Evolutionary conservation across 2,113 vertebrate genomes (phyloP).

Genomic region (Engraulis encrasicolus): DNA sequence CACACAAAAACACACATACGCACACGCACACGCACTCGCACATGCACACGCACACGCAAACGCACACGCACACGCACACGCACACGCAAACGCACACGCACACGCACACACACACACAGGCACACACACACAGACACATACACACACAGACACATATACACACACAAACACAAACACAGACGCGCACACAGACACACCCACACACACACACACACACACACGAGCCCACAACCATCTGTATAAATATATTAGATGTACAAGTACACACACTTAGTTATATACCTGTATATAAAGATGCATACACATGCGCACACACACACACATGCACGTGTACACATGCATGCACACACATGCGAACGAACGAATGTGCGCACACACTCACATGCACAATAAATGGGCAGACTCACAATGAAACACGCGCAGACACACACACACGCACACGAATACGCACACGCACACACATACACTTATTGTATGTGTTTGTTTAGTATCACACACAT

Average conservation of each 20-base stretch:
- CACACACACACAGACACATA: neutral
- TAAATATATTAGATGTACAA: no score
- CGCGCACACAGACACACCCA: neutral
- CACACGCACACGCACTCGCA: constrained; percentile 10
- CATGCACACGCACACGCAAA: neutral
- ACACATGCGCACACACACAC: neutral
- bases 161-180: neutral
- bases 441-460: neutral
- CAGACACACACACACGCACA: neutral
- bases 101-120: neutral
- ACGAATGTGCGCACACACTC: no score
- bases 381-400: neutral
- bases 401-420: neutral
- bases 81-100: no score
- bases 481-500: neutral
- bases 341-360: neutral
- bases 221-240: no score
- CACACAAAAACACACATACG: neutral
- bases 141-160: neutral
- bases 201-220: neutral
- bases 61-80: neutral
- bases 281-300: no score
- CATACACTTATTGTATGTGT: neutral
- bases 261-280: no score
- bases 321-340: neutral